A percentile compares a stretch with the other conserved stretches of the same genome.
Evolutionary conservation across 1,140 invertebrate genomes (phyloP).

Genomic region (Heterodera carotae): DNA sequence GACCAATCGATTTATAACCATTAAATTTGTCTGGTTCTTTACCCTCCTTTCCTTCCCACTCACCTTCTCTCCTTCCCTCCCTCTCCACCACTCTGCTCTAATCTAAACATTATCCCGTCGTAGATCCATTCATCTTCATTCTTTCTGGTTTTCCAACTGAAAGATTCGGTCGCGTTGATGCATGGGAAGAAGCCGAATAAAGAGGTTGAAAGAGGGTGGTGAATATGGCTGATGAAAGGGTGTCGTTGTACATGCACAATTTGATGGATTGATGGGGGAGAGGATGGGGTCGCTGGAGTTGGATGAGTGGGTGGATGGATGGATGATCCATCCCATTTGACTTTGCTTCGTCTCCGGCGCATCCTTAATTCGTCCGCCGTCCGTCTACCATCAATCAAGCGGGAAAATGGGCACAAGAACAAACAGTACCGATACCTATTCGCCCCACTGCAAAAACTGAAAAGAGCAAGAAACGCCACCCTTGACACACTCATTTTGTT

Average conservation of each 20-base stretch:
- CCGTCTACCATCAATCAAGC: not conserved
- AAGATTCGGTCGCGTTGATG: too few species aligned
- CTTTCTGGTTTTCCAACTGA: not conserved
- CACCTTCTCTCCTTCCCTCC: not conserved
- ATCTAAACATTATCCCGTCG: not conserved
- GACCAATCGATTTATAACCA: slow-evolving; percentile 5
- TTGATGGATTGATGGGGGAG: not conserved
- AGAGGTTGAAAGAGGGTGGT: not conserved
- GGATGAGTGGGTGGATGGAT: not conserved
- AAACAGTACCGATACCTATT: not conserved
- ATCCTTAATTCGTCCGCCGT: not conserved
- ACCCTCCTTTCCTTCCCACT: not conserved
- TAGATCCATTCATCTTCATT: not conserved
- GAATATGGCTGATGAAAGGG: not conserved
- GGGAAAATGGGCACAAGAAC: not conserved
- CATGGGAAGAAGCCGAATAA: not conserved
- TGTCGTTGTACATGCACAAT: not conserved
- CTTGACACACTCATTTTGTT: too few species aligned
- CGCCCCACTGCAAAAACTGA: not conserved
- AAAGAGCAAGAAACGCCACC: not conserved
- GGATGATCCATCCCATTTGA: not conserved
- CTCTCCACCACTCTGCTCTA: not conserved
- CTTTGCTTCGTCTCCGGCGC: not conserved
- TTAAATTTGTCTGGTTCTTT: slow-evolving; percentile 6
- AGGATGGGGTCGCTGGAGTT: not conserved